phyloP scores from a whole-genome alignment of 2,113 vertebrate species.

The Hyperopisus bebe region DNA sequence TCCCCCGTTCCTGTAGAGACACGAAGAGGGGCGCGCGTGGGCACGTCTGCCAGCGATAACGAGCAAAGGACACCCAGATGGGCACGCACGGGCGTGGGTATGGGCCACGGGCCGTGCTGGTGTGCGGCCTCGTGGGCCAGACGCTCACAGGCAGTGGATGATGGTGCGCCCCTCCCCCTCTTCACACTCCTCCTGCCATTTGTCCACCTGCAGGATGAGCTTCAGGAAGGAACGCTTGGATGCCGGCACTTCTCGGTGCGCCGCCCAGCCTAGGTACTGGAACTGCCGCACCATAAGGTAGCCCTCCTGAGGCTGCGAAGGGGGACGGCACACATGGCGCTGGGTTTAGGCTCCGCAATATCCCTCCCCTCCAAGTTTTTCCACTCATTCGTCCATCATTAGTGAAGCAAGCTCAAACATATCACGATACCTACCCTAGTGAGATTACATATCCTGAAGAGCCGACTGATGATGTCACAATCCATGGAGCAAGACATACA shows the following conservation, averaged over 20 bases:
- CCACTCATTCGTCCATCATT: neutral
- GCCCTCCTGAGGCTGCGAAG: constrained; percentile 86
- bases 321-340: neutral
- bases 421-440: constrained; percentile 73
- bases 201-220: constrained; percentile 93
- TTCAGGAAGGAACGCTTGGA: constrained; percentile 97
- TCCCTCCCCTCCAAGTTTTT: neutral
- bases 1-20: constrained; percentile 75
- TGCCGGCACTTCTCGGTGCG: constrained; percentile 87
- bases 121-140: neutral
- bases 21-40: neutral
- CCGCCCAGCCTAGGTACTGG: constrained; percentile 94
- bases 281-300: constrained; percentile 98
- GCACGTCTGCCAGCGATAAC: neutral
- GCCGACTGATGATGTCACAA: constrained; percentile 89
- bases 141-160: constrained; percentile 93
- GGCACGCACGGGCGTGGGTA: neutral
- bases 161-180: constrained; percentile 93
- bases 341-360: neutral
- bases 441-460: constrained; percentile 98
- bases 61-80: neutral
- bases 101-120: neutral
- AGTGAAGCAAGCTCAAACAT: neutral
- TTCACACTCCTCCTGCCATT: constrained; percentile 98
- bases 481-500: constrained; percentile 98